Percentiles rank a stretch among this genome's conserved stretches.
Evolutionary conservation across 2,888 invertebrate species (phyloP).

Genomic region (Tenodera sinensis): DNA sequence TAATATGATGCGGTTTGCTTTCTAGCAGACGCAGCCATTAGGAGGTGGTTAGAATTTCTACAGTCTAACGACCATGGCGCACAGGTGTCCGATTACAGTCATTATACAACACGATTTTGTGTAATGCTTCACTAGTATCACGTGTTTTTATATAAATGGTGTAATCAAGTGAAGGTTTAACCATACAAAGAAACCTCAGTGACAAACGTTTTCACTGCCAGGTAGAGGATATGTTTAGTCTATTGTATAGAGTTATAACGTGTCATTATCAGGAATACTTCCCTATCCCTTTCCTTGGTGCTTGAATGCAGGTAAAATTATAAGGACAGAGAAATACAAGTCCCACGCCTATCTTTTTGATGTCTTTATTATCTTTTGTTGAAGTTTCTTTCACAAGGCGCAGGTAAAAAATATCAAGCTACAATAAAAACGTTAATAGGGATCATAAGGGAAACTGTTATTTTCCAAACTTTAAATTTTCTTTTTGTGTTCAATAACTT

Average conservation of each 20-base stretch:
- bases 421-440: too few relatives aligned
- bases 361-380: not conserved
- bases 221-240: not conserved
- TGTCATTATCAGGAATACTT: not conserved
- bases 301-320: not conserved
- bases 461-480: too few relatives aligned
- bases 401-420: too few relatives aligned
- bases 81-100: not conserved
- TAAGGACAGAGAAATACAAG: not conserved
- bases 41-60: not conserved
- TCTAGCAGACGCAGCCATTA: not conserved
- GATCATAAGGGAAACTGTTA: too few relatives aligned
- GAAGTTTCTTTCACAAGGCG: too few relatives aligned
- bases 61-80: not conserved
- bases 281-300: not conserved
- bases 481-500: too few relatives aligned
- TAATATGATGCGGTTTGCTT: not conserved
- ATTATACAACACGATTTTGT: not conserved
- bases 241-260: not conserved
- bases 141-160: not conserved
- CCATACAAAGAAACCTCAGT: not conserved
- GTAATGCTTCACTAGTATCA: not conserved
- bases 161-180: not conserved
- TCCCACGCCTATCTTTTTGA: not conserved
- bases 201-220: not conserved